Evolutionary conservation across 2,797 vertebrate species (phyloP).

Genomic region (Knipowitschia caucasica): DNA sequence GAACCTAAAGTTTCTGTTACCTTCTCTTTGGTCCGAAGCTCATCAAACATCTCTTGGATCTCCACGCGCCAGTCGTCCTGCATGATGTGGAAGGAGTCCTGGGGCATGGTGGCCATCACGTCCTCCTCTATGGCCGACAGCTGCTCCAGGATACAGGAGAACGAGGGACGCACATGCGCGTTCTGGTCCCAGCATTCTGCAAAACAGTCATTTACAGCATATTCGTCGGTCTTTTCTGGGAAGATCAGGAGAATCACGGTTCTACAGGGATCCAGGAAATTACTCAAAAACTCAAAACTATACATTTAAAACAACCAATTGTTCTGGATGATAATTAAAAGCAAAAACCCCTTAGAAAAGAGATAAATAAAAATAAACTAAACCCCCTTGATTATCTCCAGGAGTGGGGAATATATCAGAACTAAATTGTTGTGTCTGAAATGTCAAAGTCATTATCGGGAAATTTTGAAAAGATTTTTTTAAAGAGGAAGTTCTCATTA

Average conservation of each 20-base stretch:
- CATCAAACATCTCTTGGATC: slow-evolving; percentile 96
- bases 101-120: slow-evolving; percentile 93
- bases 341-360: too few relatives aligned
- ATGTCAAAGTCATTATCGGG: too few relatives aligned
- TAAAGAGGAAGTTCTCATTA: too few relatives aligned
- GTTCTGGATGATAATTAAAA: too few relatives aligned
- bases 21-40: slow-evolving; percentile 95
- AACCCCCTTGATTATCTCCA: too few relatives aligned
- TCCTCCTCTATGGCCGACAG: slow-evolving; percentile 90
- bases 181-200: slow-evolving; percentile 97
- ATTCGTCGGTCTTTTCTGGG: not conserved
- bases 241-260: not conserved
- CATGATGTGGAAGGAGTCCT: slow-evolving; percentile 97
- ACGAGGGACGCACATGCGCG: slow-evolving; percentile 91
- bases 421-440: too few relatives aligned
- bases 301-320: too few relatives aligned
- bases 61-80: slow-evolving; percentile 98
- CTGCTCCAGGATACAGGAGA: slow-evolving; percentile 92
- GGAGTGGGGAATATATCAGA: too few relatives aligned
- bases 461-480: too few relatives aligned
- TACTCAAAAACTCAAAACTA: not conserved
- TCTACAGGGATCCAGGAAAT: not conserved
- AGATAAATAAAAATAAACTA: too few relatives aligned
- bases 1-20: slow-evolving; percentile 54
- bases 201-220: slow-evolving; percentile 9